These are phyloP conservation scores for Girardia tigrina DNA, from an alignment of 2,888 invertebrate genomes.

Conservation along the genomic window DNA sequence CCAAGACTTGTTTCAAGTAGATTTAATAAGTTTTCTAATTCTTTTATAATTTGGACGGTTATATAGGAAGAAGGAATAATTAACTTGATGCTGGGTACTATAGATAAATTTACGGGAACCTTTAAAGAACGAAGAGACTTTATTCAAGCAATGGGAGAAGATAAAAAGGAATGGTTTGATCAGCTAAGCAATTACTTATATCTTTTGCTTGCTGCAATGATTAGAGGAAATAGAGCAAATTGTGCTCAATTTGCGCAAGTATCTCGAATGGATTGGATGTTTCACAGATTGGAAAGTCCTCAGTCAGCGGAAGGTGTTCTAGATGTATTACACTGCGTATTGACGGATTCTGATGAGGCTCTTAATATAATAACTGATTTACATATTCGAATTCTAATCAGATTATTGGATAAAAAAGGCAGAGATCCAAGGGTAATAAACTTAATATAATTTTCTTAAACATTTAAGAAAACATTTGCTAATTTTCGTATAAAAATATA, in stretches of 20 bases:
- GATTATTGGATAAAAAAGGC: conserved; percentile 90
- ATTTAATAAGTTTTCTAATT: background rate
- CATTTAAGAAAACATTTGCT: too few relatives aligned
- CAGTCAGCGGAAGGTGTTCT: conserved; percentile 81
- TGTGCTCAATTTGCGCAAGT: conserved; percentile 98
- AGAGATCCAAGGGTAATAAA: conserved; percentile 85
- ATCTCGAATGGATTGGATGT: conserved; percentile 92
- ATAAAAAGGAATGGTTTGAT: conserved; percentile 75
- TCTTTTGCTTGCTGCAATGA: conserved; percentile 87
- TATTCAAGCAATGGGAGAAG: conserved; percentile 81
- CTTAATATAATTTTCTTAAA: too few relatives aligned
- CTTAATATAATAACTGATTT: conserved; percentile 84
- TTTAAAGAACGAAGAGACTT: conserved; percentile 62
- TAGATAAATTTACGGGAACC: conserved; percentile 63
- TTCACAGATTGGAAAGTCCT: conserved; percentile 87
- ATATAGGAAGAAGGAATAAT: conserved; percentile 63
- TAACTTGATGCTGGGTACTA: conserved; percentile 89
- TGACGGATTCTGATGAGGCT: conserved; percentile 97
- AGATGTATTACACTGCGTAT: conserved; percentile 93
- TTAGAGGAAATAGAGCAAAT: conserved; percentile 97
- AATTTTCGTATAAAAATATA: too few relatives aligned
- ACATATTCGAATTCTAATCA: conserved; percentile 63
- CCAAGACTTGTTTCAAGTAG: conserved; percentile 86
- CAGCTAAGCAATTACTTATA: conserved; percentile 89
- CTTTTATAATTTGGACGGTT: conserved; percentile 26